These are phyloP conservation scores for Ceyx melanurus DNA, from an alignment of 2,113 vertebrate genomes.

Conservation along the genomic window DNA sequence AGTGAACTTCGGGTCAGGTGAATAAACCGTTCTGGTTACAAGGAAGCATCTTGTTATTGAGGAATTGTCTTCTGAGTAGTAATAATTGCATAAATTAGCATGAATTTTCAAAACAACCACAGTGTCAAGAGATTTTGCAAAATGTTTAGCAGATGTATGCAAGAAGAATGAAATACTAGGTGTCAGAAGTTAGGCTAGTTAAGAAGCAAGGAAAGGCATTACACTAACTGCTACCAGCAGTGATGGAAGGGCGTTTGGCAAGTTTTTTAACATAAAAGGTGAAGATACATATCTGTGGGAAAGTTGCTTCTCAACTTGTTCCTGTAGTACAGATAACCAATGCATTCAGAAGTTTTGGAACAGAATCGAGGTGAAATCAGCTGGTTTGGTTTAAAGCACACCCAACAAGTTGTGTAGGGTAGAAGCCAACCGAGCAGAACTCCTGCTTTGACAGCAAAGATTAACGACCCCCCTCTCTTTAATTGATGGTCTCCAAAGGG, in stretches of 20 bases:
- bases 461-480: slow-evolving; percentile 57
- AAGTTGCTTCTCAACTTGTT: not conserved
- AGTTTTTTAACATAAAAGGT: not conserved
- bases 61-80: not conserved
- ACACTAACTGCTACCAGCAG: not conserved
- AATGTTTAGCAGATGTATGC: not conserved
- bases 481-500: slow-evolving; percentile 35
- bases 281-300: not conserved
- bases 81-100: slow-evolving; percentile 32
- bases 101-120: not conserved
- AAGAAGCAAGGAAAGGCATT: not conserved
- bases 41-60: not conserved
- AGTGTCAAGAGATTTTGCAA: not conserved
- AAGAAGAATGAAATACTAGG: not conserved
- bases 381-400: not conserved
- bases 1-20: not conserved
- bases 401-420: not conserved
- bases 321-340: not conserved
- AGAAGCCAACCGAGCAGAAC: slow-evolving; percentile 40
- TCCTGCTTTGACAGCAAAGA: slow-evolving; percentile 53
- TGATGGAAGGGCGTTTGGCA: not conserved
- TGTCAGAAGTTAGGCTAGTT: not conserved
- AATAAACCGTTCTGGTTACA: not conserved
- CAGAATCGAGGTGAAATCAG: not conserved
- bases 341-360: not conserved